Evolutionary conservation across 2,113 vertebrate genomes (phyloP).

Genomic region (Geothlypis trichas): DNA sequence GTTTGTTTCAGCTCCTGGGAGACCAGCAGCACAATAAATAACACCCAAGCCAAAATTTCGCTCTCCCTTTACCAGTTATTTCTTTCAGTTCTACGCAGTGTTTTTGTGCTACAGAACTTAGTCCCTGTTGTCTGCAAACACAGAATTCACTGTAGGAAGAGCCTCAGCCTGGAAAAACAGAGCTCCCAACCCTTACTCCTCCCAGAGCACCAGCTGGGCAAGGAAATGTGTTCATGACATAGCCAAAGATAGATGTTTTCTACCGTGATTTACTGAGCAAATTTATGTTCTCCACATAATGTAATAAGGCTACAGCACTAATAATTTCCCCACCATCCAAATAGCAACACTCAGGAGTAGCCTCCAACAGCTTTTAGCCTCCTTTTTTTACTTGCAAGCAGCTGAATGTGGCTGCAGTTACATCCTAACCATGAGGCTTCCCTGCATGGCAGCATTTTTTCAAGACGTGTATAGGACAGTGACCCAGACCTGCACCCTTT

Average conservation of each 20-base stretch:
- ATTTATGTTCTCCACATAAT: background rate
- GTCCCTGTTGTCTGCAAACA: background rate
- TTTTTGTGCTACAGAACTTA: background rate
- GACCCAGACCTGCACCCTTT: background rate
- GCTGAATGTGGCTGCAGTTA: background rate
- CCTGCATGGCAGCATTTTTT: background rate
- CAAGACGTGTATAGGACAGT: background rate
- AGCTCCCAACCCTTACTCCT: background rate
- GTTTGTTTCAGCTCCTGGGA: background rate
- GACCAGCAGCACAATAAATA: background rate
- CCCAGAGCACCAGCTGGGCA: background rate
- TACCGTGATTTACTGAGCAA: background rate
- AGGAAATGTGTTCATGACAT: background rate
- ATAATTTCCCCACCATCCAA: background rate
- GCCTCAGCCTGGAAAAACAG: background rate
- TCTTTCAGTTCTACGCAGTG: background rate
- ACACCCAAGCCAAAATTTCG: background rate
- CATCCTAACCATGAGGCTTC: background rate
- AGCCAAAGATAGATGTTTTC: background rate
- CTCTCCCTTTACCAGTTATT: background rate
- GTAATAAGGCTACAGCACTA: background rate
- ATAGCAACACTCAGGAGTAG: background rate
- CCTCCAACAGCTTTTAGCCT: background rate
- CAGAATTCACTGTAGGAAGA: background rate
- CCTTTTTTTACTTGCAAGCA: slow-evolving; percentile 1